Conservation (phyloP, 2,797 vertebrate genomes). For the Austrolebias charrua region DNA sequence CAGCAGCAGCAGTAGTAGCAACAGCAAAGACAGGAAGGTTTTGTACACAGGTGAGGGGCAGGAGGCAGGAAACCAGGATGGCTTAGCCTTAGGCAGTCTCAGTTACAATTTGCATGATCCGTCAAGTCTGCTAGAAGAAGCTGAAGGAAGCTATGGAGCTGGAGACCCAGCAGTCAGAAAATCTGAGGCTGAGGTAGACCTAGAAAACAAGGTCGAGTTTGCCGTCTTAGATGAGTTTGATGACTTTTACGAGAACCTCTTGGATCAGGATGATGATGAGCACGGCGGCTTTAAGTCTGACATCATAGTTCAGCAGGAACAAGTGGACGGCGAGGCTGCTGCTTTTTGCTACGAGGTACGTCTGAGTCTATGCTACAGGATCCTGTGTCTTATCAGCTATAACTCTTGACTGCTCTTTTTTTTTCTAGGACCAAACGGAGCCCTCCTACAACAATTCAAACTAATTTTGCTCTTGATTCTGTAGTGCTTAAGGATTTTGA, state of each 20-base stretch:
- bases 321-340: conserved; percentile 86
- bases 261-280: conserved; percentile 89
- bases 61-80: conserved; percentile 75
- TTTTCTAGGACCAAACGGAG: neutral
- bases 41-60: conserved; percentile 91
- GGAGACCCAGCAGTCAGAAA: conserved; percentile 66
- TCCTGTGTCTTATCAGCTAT: neutral
- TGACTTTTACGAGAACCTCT: conserved; percentile 95
- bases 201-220: conserved; percentile 98
- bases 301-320: conserved; percentile 91
- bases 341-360: conserved; percentile 93
- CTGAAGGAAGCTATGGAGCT: conserved; percentile 76
- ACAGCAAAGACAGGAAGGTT: conserved; percentile 94
- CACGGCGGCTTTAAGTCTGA: conserved; percentile 91
- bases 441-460: neutral
- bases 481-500: neutral
- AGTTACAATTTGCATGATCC: conserved; percentile 90
- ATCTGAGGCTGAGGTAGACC: conserved; percentile 85
- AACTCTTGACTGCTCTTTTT: neutral
- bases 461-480: neutral
- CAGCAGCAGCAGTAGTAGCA: conserved; percentile 77
- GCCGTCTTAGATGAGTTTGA: conserved; percentile 98
- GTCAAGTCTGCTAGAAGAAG: conserved; percentile 77
- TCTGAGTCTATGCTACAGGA: conserved; percentile 34
- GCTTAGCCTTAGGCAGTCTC: conserved; percentile 78